Conservation (phyloP, 2,113 vertebrate species). For the Caracal caracal region DNA sequence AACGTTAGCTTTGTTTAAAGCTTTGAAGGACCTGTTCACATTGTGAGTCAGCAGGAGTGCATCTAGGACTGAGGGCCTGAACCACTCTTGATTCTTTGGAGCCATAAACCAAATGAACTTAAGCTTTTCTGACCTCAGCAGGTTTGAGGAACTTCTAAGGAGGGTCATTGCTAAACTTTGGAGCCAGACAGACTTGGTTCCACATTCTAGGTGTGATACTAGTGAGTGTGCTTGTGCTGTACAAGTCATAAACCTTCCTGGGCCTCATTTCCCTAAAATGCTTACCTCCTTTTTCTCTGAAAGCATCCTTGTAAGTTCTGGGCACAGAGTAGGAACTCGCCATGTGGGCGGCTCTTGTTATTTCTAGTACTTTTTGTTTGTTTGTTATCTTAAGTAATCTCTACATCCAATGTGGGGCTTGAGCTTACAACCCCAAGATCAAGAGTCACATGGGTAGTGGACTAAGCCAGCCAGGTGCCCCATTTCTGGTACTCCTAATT, state of each 20-base stretch:
- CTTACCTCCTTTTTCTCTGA: neutral
- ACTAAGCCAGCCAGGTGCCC: too few relatives aligned
- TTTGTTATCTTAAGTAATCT: too few relatives aligned
- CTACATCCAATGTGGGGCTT: too few relatives aligned
- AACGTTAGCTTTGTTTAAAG: neutral
- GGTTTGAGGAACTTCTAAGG: neutral
- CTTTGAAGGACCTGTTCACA: neutral
- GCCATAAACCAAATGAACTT: neutral
- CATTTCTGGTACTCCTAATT: neutral
- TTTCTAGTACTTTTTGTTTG: neutral
- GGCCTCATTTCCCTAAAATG: neutral
- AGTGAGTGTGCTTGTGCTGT: neutral
- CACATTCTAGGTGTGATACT: neutral
- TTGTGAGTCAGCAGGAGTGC: neutral
- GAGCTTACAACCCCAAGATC: too few relatives aligned
- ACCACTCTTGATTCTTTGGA: neutral
- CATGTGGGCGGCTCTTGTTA: neutral
- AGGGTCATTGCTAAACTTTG: neutral
- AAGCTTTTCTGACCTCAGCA: neutral
- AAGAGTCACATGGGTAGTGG: too few relatives aligned
- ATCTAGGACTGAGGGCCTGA: neutral
- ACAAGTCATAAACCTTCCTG: neutral
- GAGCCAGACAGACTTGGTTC: neutral
- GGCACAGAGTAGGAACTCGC: neutral
- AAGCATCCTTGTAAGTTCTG: too few relatives aligned